Base-by-base conservation (phyloP, 2,888 invertebrate genomes). In the Spodoptera exigua region DNA sequence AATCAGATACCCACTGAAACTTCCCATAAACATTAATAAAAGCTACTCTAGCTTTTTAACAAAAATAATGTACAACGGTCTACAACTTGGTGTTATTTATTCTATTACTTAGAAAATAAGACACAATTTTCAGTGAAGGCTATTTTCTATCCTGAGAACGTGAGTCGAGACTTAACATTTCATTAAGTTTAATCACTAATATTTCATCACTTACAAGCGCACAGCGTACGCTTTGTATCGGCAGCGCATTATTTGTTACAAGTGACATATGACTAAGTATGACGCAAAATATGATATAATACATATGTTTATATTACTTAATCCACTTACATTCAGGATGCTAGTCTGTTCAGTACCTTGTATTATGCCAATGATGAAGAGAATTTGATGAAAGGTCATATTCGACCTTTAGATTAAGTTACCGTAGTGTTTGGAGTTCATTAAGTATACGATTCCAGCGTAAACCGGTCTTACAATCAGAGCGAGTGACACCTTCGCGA, bases 101-200 rank as follows among this genome's bases (percentile, higher is more conserved):
- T 27, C 27, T 41, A 44, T 39, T 14, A 46, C 39, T 54, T 40
- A 36, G 36, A 35, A 71, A 71, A 56, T 56, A 69, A 69, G 66
- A 65, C 60, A 68, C 71, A 44, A 27, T 59, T 36, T 17, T 53
- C 35, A 43, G 27, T 41, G 5, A 41, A 62, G 48, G 46, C 32
- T 43, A 32, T 34, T 48, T 9, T 7, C 18, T 55, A 27, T 51
- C 21, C 12, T 10, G 9, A 13, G 37, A 9, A 14, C 9, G 9
- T 16, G n/a, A 43, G 12, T 11, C 48, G 46, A 14, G 18, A 32
- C 12, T 47, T 16, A n/a, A 39, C 4, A 10, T 27, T 43, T 40
- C 16, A 34, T 39, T 27, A 1, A 13, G 41, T 36, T 21, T 17
- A 39, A 44, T 45, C 32, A 36, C 12, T 12, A 49, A 10, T 27